Evolutionary conservation across 2,113 vertebrate genomes (phyloP).

Genomic region (Coracopsis vasa): DNA sequence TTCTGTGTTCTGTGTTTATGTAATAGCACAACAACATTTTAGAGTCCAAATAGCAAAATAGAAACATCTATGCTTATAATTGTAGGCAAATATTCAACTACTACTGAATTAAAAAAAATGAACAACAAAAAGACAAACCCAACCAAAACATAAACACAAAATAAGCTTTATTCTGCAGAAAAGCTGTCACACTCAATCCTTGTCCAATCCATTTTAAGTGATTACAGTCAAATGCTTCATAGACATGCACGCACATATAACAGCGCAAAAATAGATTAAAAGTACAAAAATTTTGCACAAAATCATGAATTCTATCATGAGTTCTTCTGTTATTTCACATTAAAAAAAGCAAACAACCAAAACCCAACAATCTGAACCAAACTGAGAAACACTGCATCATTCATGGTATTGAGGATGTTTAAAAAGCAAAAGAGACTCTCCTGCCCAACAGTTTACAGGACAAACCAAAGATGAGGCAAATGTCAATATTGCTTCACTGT

Average conservation of each 20-base stretch:
- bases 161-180: not conserved
- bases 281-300: not conserved
- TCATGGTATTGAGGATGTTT: rapidly evolving
- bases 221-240: not conserved
- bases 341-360: not conserved
- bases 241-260: not conserved
- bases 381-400: not conserved
- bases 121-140: not conserved
- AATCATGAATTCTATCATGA: not conserved
- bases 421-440: not conserved
- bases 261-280: not conserved
- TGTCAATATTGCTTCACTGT: not conserved
- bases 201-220: not conserved
- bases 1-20: not conserved
- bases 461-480: not conserved
- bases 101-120: not conserved
- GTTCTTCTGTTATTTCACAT: not conserved
- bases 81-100: not conserved
- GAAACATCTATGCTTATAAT: not conserved
- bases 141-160: not conserved
- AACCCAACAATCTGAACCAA: not conserved
- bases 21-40: not conserved
- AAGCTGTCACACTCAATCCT: not conserved
- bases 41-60: not conserved
- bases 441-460: not conserved